Base-by-base conservation (phyloP, 2,888 invertebrate genomes). In the Zonitis immaculata region DNA sequence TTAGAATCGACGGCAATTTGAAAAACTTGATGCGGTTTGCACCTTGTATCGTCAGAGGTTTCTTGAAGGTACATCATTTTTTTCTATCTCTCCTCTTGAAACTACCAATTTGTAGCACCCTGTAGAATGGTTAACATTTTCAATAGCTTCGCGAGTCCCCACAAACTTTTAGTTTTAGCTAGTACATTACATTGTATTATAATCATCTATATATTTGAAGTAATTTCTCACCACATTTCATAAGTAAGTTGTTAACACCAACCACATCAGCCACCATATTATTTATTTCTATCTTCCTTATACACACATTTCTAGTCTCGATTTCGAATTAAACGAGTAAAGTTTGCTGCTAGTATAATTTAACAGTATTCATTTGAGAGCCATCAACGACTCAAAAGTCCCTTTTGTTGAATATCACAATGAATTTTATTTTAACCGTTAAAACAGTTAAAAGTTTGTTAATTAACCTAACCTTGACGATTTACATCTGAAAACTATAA, bases 341-440 rank as follows among this genome's bases (percentile, higher is more conserved):
- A 55, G 55, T 55, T 55, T 55, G 51, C 32, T 14, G 32, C n/a
- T n/a, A n/a, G 43, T 51, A 49, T 51, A 55, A 55, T 55, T 51
- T 51, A 51, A 51, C 55, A 27, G 55, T 44, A 55, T 55, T 51
- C 55, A 51, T 51, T 51, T 46, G 51, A 42, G 51, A 55, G 51
- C 43, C 51, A 51, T 51, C 51, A 48, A 51, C 50, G 54, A 47
- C 54, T 45, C 49, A n/a, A 25, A 32, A 7, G 11, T 35, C 35
- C 35, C 39, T 46, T 47, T 47, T 42, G 49, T 46, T 49, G 32
- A 53, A 46, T 53, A 39, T 49, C 53, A 44, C 42, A 27, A 50
- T n/a, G 20, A 39, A 20, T 39, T 50, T 54, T 54, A 54, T 54
- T 54, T 54, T 51, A 54, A 49, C 22, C 22, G 22, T 35, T 44